These are phyloP conservation scores for Eumeta japonica DNA, from an alignment of 1,140 invertebrate species.

Conservation along the genomic window DNA sequence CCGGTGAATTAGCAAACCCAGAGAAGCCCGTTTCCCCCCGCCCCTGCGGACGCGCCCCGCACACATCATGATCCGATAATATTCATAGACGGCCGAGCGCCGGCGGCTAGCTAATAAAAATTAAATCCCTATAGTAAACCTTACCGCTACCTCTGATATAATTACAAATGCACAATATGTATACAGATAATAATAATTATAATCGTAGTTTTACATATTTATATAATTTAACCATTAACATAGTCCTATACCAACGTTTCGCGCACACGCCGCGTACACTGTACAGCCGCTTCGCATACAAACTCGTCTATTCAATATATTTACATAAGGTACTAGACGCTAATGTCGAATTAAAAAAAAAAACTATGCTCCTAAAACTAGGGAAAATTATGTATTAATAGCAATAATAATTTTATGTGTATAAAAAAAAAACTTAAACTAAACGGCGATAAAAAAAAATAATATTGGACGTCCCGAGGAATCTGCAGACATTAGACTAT, in stretches of 20 bases:
- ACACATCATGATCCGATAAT: constrained; percentile 21
- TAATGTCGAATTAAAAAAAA: constrained; percentile 8
- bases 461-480: no score
- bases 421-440: no score
- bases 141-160: constrained; percentile 42
- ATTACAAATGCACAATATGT: constrained; percentile 53
- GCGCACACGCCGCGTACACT: no score
- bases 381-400: constrained; percentile 26
- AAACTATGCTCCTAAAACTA: constrained; percentile 13
- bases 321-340: constrained; percentile 10
- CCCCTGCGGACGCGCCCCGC: constrained; percentile 11
- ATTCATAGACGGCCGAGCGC: constrained; percentile 22
- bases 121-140: constrained; percentile 41
- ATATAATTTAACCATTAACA: constrained; percentile 34
- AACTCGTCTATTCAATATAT: constrained; percentile 31
- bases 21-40: no score
- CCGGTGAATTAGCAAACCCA: no score
- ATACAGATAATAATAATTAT: constrained; percentile 47
- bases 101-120: constrained; percentile 31
- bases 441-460: no score
- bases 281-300: no score
- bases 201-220: constrained; percentile 44
- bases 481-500: no score
- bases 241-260: no score
- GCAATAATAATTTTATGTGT: constrained; percentile 7